Base-by-base conservation (phyloP, 2,113 vertebrate species). In the Periophthalmodon schlosseri region DNA sequence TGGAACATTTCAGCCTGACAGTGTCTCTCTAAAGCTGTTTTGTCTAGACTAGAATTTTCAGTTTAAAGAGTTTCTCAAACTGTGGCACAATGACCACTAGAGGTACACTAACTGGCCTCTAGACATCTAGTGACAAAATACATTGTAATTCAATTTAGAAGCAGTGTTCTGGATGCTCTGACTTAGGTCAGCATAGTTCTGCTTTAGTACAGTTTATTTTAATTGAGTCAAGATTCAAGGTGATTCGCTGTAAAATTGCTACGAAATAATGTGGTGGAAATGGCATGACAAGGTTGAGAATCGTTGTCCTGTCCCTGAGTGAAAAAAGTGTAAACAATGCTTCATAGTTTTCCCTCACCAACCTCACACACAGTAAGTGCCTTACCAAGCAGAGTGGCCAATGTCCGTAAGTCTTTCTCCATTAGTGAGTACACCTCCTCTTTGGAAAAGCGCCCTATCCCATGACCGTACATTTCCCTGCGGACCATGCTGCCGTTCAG, bases 391-490 rank as follows among this genome's bases (percentile, higher is more conserved):
- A 99, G 94, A 33, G 95, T 93, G 20, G 97, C 96, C 73, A 99
- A 93, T 0, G 97, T 96, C 77, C 96, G 91, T 96, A 99, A 95
- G 93, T 99, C 97, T 89, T 96, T 98, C 94, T 99, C 97, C 97
- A 99, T 98, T 91, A 99, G 93, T 0, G 81, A 82, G 91, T 99
- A 98, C 79, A 99, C 96, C 87, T 99, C 96, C 64, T 99, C 96
- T 86, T 95, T 95, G 0, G 96, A 96, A 92, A 97, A 99, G 80
- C 96, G 96, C 58, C 97, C 97, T 1, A 99, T 97, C 83, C 97
- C 97, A 0, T 99, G 97, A 82, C 97, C 96, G 0, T 97, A 98
- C 97, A 99, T 99, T 76, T 99, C 97, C 39, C 96, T 94, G 80
- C 95, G 97, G 84, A 99, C 96, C 5, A 98, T 96, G 79, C 97